phyloP scores from a whole-genome alignment of 30 jellyfish, hydroid and myxozoan species.

The Cassiopea andromeda region DNA sequence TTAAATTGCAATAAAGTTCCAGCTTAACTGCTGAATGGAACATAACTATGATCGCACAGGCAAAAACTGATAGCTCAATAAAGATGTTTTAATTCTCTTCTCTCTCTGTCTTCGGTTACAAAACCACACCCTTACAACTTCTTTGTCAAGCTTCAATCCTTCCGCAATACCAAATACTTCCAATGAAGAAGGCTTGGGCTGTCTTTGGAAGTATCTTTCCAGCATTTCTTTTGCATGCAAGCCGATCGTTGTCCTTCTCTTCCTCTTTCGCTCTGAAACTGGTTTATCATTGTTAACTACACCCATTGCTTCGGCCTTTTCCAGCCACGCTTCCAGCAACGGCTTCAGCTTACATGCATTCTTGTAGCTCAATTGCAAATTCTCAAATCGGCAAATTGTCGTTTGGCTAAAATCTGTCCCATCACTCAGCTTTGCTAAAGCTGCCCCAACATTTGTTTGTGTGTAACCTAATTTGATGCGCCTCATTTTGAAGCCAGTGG shows the following conservation, averaged over 20 bases:
- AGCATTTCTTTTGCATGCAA: conserved; percentile 81
- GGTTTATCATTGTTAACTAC: conserved; percentile 79
- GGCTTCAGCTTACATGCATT: conserved; percentile 85
- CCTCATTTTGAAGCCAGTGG: conserved; percentile 79
- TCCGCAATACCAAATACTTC: conserved; percentile 87
- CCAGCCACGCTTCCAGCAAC: conserved; percentile 83
- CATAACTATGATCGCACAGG: conserved; percentile 56
- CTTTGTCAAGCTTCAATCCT: conserved; percentile 78
- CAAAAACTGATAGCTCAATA: conserved; percentile 64
- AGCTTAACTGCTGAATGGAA: background rate
- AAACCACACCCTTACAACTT: conserved; percentile 86
- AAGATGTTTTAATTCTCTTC: conserved; percentile 76
- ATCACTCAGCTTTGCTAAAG: conserved; percentile 78
- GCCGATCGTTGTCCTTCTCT: conserved; percentile 82
- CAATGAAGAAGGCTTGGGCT: conserved; percentile 82
- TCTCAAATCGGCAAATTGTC: conserved; percentile 81
- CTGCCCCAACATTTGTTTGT: conserved; percentile 86
- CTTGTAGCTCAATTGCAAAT: conserved; percentile 78
- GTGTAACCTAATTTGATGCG: conserved; percentile 84
- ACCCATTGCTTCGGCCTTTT: conserved; percentile 84
- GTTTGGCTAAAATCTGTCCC: conserved; percentile 89
- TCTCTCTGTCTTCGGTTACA: conserved; percentile 85
- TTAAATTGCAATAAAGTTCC: background rate
- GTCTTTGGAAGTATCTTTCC: conserved; percentile 83
- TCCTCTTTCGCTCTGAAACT: conserved; percentile 77